phyloP scores from a whole-genome alignment of 2,113 vertebrate species.

The Hippocampus barbouri region DNA sequence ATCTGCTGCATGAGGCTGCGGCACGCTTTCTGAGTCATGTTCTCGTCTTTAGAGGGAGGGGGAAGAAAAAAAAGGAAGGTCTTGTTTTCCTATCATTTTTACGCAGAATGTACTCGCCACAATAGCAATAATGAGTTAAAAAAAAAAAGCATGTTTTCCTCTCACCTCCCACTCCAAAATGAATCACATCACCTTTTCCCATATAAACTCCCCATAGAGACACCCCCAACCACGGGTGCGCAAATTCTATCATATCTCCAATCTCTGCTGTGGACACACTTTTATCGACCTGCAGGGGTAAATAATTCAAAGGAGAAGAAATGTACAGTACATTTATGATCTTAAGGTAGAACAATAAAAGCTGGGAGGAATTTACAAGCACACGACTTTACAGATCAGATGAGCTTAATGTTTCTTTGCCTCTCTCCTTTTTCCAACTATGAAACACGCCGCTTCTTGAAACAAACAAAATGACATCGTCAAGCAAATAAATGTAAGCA shows the following conservation, averaged over 20 bases:
- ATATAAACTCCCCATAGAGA: constrained; percentile 43
- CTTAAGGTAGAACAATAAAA: background rate
- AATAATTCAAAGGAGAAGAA: background rate
- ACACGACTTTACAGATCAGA: no score
- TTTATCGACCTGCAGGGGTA: constrained; percentile 19
- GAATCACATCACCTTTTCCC: constrained; percentile 34
- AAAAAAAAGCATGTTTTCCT: background rate
- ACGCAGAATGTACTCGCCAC: background rate
- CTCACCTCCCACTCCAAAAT: constrained; percentile 41
- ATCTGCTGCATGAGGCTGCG: constrained; percentile 32
- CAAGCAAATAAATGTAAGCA: background rate
- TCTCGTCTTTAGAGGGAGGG: constrained; percentile 31
- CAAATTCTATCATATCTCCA: constrained; percentile 42
- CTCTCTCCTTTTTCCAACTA: no score
- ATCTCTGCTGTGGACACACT: constrained; percentile 28
- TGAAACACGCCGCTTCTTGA: background rate
- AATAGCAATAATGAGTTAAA: background rate
- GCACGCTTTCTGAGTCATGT: constrained; percentile 38
- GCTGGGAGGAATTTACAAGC: no score
- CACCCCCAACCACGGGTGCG: constrained; percentile 15
- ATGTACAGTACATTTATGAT: background rate
- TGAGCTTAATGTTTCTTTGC: no score
- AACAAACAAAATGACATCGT: background rate
- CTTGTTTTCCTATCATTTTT: background rate
- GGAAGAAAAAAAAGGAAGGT: background rate